Evolutionary conservation across 2,888 invertebrate species (phyloP).

Genomic region (Yponomeuta cagnagella): DNA sequence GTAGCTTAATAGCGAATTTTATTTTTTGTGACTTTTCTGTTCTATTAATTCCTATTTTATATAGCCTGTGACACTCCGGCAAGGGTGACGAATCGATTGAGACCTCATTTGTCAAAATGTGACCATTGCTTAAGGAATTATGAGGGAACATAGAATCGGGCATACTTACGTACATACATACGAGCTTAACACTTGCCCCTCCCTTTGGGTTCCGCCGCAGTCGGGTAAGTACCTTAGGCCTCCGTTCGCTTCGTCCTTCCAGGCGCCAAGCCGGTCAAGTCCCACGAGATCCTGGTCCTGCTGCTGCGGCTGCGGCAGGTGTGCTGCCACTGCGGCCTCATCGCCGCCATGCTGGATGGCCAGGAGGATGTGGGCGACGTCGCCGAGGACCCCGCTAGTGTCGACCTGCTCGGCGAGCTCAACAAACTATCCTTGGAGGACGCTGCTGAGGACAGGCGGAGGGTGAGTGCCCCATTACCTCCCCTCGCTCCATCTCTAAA

Average conservation of each 20-base stretch:
- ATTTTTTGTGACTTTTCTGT: too few relatives aligned
- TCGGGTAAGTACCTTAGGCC: too few relatives aligned
- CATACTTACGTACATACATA: too few relatives aligned
- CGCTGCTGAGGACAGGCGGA: slow-evolving; percentile 26
- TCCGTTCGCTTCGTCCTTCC: neutral
- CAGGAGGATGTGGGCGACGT: slow-evolving; percentile 36
- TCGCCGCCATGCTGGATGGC: slow-evolving; percentile 73
- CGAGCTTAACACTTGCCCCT: too few relatives aligned
- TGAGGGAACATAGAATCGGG: too few relatives aligned
- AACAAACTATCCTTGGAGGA: slow-evolving; percentile 76
- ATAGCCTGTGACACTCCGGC: too few relatives aligned
- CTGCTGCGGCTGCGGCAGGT: slow-evolving; percentile 90
- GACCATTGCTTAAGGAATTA: too few relatives aligned
- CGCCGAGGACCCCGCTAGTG: slow-evolving; percentile 48
- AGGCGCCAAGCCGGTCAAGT: slow-evolving; percentile 77
- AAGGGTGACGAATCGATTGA: too few relatives aligned
- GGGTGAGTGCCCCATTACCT: slow-evolving; percentile 28
- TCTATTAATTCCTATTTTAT: too few relatives aligned
- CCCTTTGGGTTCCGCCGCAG: too few relatives aligned
- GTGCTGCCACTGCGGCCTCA: slow-evolving; percentile 91
- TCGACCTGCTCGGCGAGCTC: slow-evolving; percentile 79
- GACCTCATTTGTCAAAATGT: too few relatives aligned
- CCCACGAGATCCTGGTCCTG: slow-evolving; percentile 86
- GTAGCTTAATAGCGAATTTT: too few relatives aligned
- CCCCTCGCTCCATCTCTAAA: neutral